Percentiles rank a stretch among this genome's conserved stretches.
Conservation (phyloP, 2,888 invertebrate species). For the Caenorhabditis sp. region DNA sequence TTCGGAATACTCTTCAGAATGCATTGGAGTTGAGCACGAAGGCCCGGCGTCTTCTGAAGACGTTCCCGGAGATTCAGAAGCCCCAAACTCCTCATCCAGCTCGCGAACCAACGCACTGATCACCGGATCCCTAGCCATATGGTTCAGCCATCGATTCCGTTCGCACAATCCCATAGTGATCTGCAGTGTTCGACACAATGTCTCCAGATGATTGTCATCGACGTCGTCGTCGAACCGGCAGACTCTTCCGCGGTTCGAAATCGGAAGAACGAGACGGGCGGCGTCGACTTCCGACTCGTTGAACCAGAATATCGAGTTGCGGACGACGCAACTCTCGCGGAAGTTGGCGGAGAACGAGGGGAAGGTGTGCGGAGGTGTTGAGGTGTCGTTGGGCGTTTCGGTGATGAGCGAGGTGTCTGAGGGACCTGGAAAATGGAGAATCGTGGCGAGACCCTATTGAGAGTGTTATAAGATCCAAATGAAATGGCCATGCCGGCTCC, state of each 20-base stretch:
- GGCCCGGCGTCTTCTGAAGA: not conserved
- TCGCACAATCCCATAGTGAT: conserved; percentile 57
- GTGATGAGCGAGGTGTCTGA: conserved; percentile 27
- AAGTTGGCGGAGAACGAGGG: not conserved
- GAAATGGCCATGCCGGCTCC: too few relatives aligned
- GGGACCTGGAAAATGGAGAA: conserved; percentile 34
- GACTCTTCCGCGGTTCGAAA: conserved; percentile 55
- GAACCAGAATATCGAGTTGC: conserved; percentile 63
- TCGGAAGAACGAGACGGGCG: conserved; percentile 41
- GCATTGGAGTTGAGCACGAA: not conserved
- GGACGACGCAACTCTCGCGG: conserved; percentile 31
- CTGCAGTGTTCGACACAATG: conserved; percentile 51
- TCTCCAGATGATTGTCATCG: conserved; percentile 56
- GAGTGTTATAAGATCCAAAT: too few relatives aligned
- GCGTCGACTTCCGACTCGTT: conserved; percentile 61
- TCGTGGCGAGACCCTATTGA: too few relatives aligned
- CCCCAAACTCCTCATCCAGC: conserved; percentile 48
- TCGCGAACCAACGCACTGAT: conserved; percentile 45
- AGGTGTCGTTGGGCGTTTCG: conserved; percentile 10
- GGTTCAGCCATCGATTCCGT: conserved; percentile 66
- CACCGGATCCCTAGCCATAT: conserved; percentile 59
- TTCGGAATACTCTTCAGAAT: not conserved
- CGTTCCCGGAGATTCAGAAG: not conserved
- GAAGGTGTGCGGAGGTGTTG: conserved; percentile 1
- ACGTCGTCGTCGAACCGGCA: conserved; percentile 58